Base-by-base conservation (phyloP, 1,140 invertebrate genomes). In the Drosophila lacteicornis region DNA sequence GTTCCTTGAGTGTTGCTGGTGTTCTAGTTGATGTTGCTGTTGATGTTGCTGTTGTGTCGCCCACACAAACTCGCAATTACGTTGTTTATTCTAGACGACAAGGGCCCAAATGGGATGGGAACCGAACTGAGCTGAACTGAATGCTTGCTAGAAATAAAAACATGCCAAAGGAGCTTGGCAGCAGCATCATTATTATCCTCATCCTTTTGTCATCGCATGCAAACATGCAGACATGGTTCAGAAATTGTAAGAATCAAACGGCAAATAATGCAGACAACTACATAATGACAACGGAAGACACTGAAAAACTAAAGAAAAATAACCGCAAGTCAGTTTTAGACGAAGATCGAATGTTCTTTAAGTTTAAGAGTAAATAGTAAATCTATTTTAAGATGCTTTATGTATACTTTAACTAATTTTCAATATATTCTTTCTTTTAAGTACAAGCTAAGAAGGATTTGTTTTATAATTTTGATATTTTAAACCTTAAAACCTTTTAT, bases 61-160 rank as follows among this genome's bases (percentile, higher is more conserved):
- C 84, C 80, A 88, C 84, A 81, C 85, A 88, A 90, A 79, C 85
- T 90, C 71, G 84, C 84, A 88, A 88, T 88, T 88, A 88, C 80
- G 84, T 79, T 88, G 84, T 88, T 88, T 88, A 88, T 90, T 88
- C 84, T 90, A 61, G 78, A 81, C 75, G 80, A 87, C 83, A 87
- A 88, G 79, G 71, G 77, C 65, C 78, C 56, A 69, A 84, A 80
- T 80, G 68, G 60, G 30, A 51, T 19, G 59, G 45, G 19, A 50
- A 12, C 15, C 7, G 55, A 15, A 51, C 25, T 25, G 49, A 27
- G 9, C 57, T 22, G 58, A 47, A 40, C 47, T 50, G 33, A 68
- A 69, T 69, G 74, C 65, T 19, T 68, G 56, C 43, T 68, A 77
- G 75, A 75, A 75, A 75, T 75, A 75, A 75, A 78, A 76, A 78